A percentile compares a stretch with the other conserved stretches of the same genome.
Conservation (phyloP, 2,888 invertebrate genomes). For the Parthenolecanium corni region DNA sequence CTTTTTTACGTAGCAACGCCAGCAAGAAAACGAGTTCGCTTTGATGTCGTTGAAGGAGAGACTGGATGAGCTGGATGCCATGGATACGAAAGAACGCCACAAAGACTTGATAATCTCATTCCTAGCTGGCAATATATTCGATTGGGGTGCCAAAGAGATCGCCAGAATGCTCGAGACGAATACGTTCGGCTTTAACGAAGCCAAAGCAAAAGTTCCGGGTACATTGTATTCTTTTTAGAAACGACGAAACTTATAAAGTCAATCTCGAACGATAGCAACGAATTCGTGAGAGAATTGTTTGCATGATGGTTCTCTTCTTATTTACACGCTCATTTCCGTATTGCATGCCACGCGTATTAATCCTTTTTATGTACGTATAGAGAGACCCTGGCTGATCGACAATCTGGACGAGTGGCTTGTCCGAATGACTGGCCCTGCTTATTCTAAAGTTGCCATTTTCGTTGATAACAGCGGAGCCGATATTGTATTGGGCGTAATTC, state of each 20-base stretch:
- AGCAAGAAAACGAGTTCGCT: conserved; percentile 72
- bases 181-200: conserved; percentile 68
- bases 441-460: conserved; percentile 84
- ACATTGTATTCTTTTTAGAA: conserved; percentile 27
- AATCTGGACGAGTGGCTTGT: conserved; percentile 71
- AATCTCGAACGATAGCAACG: neutral
- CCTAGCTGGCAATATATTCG: conserved; percentile 83
- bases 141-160: conserved; percentile 92
- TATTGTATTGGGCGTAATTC: conserved; percentile 81
- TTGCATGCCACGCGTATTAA: no score
- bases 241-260: neutral
- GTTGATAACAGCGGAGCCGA: conserved; percentile 95
- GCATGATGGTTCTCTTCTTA: no score
- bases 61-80: conserved; percentile 39
- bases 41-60: conserved; percentile 51
- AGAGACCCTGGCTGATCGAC: conserved; percentile 85
- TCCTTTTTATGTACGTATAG: no score
- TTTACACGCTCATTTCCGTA: neutral
- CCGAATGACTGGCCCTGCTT: conserved; percentile 55
- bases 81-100: conserved; percentile 34
- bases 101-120: conserved; percentile 46
- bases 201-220: conserved; percentile 67
- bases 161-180: conserved; percentile 66
- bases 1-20: conserved; percentile 59
- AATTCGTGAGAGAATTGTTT: no score